A percentile compares a stretch with the other conserved stretches of the same genome.
Conservation (phyloP, 1,140 invertebrate species). For the Harpegnathos saltator region DNA sequence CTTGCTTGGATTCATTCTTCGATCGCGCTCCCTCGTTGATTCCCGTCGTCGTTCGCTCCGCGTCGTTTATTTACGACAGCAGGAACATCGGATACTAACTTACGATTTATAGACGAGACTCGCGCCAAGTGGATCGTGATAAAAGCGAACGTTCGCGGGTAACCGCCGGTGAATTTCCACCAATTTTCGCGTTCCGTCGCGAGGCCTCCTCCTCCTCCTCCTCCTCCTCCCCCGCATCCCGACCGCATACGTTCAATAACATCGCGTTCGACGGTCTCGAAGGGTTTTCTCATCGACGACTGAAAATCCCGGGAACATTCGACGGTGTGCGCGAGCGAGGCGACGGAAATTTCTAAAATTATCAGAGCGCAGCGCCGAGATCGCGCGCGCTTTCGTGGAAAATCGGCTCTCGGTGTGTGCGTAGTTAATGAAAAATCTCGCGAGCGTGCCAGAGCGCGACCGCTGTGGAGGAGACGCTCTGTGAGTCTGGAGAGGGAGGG, state of each 20-base stretch:
- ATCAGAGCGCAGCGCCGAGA: constrained; percentile 37
- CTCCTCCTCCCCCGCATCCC: no score
- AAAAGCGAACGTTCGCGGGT: constrained; percentile 40
- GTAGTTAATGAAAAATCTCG: background rate
- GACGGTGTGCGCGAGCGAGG: background rate
- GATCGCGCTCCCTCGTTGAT: background rate
- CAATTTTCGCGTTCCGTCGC: no score
- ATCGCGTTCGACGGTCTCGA: background rate
- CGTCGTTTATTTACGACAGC: constrained; percentile 32
- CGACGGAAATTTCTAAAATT: constrained; percentile 47
- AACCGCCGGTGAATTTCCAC: constrained; percentile 33
- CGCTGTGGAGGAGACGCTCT: no score
- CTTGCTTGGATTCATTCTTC: constrained; percentile 21
- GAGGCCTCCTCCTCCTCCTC: no score
- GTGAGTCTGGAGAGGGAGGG: no score
- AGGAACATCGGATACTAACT: background rate
- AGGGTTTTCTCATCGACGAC: background rate
- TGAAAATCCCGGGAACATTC: constrained; percentile 9
- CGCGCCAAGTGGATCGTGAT: constrained; percentile 61
- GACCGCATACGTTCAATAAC: background rate
- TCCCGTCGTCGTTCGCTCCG: constrained; percentile 8
- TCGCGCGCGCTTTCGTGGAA: constrained; percentile 31
- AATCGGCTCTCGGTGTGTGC: background rate
- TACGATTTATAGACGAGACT: constrained; percentile 53
- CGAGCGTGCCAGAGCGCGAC: background rate